Evolutionary conservation across 1,140 invertebrate species (phyloP).

Genomic region (Drosophila nannoptera): DNA sequence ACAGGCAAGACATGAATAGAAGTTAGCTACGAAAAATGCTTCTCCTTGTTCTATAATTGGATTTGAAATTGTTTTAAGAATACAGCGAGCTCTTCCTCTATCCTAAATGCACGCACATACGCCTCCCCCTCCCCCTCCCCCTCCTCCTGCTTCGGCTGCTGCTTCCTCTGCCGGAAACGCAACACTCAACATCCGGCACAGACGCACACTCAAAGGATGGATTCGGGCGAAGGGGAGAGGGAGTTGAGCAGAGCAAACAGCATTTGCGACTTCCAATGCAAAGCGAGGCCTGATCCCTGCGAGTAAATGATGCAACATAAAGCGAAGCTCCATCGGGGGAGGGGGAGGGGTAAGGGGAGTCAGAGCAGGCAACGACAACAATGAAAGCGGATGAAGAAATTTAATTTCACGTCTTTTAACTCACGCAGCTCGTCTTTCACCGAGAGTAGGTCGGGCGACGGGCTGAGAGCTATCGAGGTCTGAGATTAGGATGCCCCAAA

Average conservation of each 20-base stretch:
- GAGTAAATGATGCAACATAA: slow-evolving; percentile 63
- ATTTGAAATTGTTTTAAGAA: slow-evolving; percentile 74
- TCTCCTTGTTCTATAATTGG: slow-evolving; percentile 71
- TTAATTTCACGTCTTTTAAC: slow-evolving; percentile 75
- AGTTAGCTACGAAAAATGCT: slow-evolving; percentile 65
- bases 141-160: neutral
- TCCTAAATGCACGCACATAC: slow-evolving; percentile 51
- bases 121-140: slow-evolving; percentile 2
- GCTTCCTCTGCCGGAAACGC: slow-evolving; percentile 52
- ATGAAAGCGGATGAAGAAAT: slow-evolving; percentile 73
- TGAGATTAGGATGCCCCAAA: slow-evolving; percentile 28
- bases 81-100: slow-evolving; percentile 39
- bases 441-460: slow-evolving; percentile 6
- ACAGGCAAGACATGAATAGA: slow-evolving; percentile 53
- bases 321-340: neutral
- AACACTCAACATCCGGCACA: slow-evolving; percentile 67
- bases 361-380: slow-evolving; percentile 33
- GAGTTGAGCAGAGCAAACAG: slow-evolving; percentile 55
- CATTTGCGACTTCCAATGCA: slow-evolving; percentile 45
- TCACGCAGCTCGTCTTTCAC: slow-evolving; percentile 67
- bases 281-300: slow-evolving; percentile 46
- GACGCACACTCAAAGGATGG: slow-evolving; percentile 13
- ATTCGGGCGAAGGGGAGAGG: neutral
- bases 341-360: neutral
- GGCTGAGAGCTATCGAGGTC: slow-evolving; percentile 13